Conservation (phyloP, 37 sponge, comb jelly and placozoan species). For the Axinella damicornis region DNA sequence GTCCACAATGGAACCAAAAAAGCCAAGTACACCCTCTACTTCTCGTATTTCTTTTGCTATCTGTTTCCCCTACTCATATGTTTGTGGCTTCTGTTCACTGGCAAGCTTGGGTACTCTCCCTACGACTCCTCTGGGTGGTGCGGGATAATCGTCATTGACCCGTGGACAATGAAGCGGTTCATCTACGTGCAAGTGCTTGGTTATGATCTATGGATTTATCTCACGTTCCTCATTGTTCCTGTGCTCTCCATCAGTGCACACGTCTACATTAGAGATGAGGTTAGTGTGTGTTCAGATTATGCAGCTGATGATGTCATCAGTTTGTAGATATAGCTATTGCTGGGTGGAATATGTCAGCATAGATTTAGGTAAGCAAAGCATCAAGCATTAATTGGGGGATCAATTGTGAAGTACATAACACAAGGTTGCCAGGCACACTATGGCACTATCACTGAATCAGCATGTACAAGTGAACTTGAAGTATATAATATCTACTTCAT, state of each 20-base stretch:
- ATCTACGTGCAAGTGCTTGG: slow-evolving; percentile 17
- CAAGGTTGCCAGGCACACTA: no score
- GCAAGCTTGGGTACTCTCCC: slow-evolving; percentile 68
- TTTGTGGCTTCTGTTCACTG: slow-evolving; percentile 50
- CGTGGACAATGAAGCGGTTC: background rate
- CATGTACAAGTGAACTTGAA: no score
- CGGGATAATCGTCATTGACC: slow-evolving; percentile 30
- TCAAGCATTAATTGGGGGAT: no score
- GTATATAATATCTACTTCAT: no score
- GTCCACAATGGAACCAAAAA: slow-evolving; percentile 12
- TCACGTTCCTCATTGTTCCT: slow-evolving; percentile 44
- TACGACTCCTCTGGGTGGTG: slow-evolving; percentile 80
- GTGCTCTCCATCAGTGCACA: slow-evolving; percentile 37
- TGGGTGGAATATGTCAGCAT: no score
- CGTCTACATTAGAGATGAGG: slow-evolving; percentile 47
- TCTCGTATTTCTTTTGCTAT: slow-evolving; percentile 53
- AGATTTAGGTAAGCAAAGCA: no score
- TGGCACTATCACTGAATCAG: no score
- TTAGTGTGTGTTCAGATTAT: background rate
- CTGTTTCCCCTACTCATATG: slow-evolving; percentile 46
- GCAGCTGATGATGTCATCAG: no score
- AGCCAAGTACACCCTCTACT: background rate
- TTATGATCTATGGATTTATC: slow-evolving; percentile 57
- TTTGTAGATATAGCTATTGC: no score
- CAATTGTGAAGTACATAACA: no score